Conservation (phyloP, 2,113 vertebrate species). For the Cephalopterus ornatus region DNA sequence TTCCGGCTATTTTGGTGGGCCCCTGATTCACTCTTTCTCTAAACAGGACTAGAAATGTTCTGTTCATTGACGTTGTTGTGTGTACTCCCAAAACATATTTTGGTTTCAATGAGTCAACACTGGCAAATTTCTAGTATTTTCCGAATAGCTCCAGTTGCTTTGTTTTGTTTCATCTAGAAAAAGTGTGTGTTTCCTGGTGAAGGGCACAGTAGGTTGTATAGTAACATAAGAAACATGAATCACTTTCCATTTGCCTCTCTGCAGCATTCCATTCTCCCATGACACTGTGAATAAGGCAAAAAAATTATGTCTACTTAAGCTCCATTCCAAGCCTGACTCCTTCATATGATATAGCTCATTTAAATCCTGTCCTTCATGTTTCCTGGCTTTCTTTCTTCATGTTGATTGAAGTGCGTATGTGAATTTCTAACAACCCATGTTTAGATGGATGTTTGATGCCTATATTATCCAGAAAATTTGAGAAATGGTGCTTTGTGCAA, state of each 20-base stretch:
- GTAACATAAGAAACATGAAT: background rate
- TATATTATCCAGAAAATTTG: background rate
- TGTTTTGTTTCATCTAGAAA: background rate
- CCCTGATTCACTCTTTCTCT: background rate
- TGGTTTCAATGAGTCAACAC: background rate
- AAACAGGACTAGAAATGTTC: constrained; percentile 4
- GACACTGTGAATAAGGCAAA: background rate
- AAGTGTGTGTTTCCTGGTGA: background rate
- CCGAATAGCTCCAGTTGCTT: background rate
- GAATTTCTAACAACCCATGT: background rate
- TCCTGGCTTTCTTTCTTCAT: background rate
- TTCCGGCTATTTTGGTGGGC: background rate
- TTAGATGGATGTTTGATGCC: background rate
- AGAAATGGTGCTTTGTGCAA: background rate
- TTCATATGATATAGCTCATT: background rate
- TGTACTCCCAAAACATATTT: background rate
- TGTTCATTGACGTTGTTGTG: background rate
- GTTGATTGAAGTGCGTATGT: background rate
- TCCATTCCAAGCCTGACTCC: background rate
- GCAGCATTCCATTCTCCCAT: background rate
- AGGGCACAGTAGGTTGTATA: background rate
- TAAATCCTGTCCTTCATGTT: background rate
- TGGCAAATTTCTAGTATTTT: constrained; percentile 5
- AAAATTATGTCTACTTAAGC: background rate
- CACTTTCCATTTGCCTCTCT: background rate